Evolutionary conservation across 2,113 vertebrate genomes (phyloP).

Genomic region (Pseudopipra pipra): DNA sequence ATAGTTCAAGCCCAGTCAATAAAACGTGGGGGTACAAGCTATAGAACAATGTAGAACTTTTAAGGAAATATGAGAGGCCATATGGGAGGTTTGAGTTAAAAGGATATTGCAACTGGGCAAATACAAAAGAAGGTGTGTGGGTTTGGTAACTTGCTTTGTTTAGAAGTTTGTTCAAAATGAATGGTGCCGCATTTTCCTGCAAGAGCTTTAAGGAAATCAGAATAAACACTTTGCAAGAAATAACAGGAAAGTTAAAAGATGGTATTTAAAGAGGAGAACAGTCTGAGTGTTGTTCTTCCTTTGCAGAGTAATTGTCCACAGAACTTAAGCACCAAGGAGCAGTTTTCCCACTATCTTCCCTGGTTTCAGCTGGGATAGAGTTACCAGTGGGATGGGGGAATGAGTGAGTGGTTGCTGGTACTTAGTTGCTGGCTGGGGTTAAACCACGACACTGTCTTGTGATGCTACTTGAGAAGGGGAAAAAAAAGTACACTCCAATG

Average conservation of each 20-base stretch:
- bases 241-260: not conserved
- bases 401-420: not conserved
- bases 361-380: not conserved
- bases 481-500: not conserved
- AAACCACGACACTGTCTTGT: not conserved
- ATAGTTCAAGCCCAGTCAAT: not conserved
- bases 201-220: not conserved
- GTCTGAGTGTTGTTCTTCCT: not conserved
- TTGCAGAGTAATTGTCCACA: not conserved
- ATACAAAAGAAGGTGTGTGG: accelerated
- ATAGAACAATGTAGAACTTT: not conserved
- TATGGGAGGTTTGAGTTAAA: not conserved
- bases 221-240: not conserved
- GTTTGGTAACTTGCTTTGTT: not conserved
- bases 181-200: not conserved
- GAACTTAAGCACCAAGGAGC: not conserved
- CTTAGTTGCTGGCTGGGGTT: not conserved
- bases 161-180: not conserved
- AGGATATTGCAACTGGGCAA: not conserved
- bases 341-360: not conserved
- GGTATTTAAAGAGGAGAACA: not conserved
- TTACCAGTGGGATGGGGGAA: not conserved
- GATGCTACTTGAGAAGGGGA: not conserved
- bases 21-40: not conserved
- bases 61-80: not conserved